Evolutionary conservation across 2,113 vertebrate species (phyloP).

Genomic region (Pycnonotus jocosus): DNA sequence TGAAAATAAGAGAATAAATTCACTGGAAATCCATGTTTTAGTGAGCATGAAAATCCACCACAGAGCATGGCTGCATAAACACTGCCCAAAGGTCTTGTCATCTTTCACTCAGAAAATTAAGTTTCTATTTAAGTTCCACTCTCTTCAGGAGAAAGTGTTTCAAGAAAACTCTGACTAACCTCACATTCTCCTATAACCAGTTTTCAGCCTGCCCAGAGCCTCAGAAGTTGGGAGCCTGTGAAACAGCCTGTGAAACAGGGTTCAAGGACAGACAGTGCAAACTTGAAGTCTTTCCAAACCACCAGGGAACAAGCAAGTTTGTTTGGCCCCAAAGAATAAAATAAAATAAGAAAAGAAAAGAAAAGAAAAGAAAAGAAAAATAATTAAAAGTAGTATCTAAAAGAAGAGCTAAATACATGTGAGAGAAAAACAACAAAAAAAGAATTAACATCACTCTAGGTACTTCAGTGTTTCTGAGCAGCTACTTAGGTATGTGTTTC

Average conservation of each 20-base stretch:
- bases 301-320: background rate
- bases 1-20: background rate
- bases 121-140: background rate
- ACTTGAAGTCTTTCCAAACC: background rate
- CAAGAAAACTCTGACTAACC: background rate
- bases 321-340: background rate
- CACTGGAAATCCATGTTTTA: background rate
- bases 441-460: background rate
- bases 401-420: background rate
- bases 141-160: background rate
- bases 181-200: background rate
- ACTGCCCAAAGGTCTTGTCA: background rate
- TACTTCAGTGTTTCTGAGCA: background rate
- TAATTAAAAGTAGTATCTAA: background rate
- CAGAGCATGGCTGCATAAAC: background rate
- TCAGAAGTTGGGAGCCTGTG: background rate
- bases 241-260: background rate
- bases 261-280: background rate
- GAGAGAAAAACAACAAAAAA: background rate
- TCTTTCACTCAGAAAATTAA: background rate
- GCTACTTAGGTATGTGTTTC: background rate
- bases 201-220: background rate
- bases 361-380: background rate
- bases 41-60: background rate
- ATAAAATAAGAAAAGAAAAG: accelerated